Evolutionary conservation across 1,140 invertebrate genomes (phyloP), one percentile per base, ranked within the genome.

Genomic region (Pararge aegeria): DNA sequence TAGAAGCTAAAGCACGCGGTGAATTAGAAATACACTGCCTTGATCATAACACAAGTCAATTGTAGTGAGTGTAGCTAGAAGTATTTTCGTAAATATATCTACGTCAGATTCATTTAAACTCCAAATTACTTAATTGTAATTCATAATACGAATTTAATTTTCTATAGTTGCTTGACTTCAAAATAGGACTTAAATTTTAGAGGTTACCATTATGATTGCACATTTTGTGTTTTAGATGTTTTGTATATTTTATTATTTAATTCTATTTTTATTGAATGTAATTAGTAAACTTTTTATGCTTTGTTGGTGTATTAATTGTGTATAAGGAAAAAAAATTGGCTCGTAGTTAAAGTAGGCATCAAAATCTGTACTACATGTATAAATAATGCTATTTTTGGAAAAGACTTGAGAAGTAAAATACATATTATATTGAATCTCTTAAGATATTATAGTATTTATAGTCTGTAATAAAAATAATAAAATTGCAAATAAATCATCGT

Each of bases 1-100:
- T 34, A 34, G 30, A 34, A 34, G 30, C 30, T 12, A 34, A 34
- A 34, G 38, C 38, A 42, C 38, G 38, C 38, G 7, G 38, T 42
- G 38, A 13, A 12, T 42, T 42, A 42, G 38, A 0, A 19, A 18
- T 18, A 7, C 38, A 42, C 38, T 42, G 38, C 38, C 38, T 42
- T 15, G 18, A 42, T 9, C 10, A 19, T 42, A 19, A 42, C 13
- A 38, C 13, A 42, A 42, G 38, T 42, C 38, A 42, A 42, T 42
- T 18, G 1, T 42, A 16, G 18, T 18, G 38, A 19, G 16, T 5
- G 16, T 34, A 34, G n/a, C n/a, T n/a, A n/a, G n/a, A 13, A 40
- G 1, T 16, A 40, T 15, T 40, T 6, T 5, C 38, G 16, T 16
- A 40, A 40, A 7, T 30, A 30, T 7, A 10, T 34, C 10, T 10